A percentile compares a stretch with the other conserved stretches of the same genome.
phyloP scores from a whole-genome alignment of 2,888 invertebrate genomes.

The Drosophila phalerata region DNA sequence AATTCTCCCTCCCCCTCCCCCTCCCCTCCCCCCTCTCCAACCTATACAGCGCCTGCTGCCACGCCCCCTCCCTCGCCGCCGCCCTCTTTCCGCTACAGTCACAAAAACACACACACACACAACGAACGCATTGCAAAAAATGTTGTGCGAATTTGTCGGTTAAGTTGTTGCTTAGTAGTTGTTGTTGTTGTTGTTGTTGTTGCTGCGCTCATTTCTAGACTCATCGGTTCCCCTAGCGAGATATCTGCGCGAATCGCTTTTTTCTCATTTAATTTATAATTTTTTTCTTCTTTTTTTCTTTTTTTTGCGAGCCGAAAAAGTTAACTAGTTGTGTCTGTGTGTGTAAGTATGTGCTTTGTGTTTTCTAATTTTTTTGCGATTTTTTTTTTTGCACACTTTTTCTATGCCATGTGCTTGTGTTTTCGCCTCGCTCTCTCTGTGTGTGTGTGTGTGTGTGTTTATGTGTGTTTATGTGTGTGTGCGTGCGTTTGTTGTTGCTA shows the following conservation, averaged over 20 bases:
- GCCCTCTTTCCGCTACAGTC: neutral
- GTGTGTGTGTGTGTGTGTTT: conserved; percentile 29
- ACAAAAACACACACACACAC: neutral
- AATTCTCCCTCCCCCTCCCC: neutral
- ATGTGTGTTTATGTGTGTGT: conserved; percentile 30
- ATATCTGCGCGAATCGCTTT: conserved; percentile 61
- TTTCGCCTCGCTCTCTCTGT: conserved; percentile 18
- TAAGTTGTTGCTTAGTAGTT: conserved; percentile 37
- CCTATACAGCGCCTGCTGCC: neutral
- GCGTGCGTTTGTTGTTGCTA: conserved; percentile 43
- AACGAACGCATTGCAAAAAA: conserved; percentile 41
- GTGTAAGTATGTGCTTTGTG: conserved; percentile 50
- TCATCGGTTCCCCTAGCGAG: conserved; percentile 56
- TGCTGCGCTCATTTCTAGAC: conserved; percentile 57
- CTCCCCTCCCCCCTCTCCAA: neutral
- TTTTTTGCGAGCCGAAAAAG: conserved; percentile 60
- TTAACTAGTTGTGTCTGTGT: conserved; percentile 45
- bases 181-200: conserved; percentile 39
- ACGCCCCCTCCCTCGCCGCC: neutral
- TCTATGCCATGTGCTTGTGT: conserved; percentile 59
- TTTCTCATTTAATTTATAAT: conserved; percentile 68
- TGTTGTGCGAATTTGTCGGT: conserved; percentile 55
- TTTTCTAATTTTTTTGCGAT: conserved; percentile 65
- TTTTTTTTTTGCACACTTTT: conserved; percentile 64
- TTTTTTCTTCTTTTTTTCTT: conserved; percentile 35